phyloP scores from a whole-genome alignment of 2,113 vertebrate species.

The Corapipo altera region DNA sequence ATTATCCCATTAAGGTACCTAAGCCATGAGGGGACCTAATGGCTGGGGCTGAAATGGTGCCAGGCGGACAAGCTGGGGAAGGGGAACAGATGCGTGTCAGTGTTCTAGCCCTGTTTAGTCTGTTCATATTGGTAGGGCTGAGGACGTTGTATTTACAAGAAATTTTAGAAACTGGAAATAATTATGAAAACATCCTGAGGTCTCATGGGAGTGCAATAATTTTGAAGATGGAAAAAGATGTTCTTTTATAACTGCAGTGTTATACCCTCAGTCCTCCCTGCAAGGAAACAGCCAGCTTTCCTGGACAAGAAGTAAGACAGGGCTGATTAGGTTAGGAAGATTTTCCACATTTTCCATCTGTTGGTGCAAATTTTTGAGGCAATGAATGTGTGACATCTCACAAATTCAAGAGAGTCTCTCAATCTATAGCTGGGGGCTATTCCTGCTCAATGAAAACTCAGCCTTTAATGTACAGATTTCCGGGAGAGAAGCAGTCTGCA shows the following conservation, averaged over 20 bases:
- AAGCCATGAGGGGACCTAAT: not conserved
- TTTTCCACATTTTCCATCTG: conserved; percentile 56
- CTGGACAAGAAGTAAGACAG: not conserved
- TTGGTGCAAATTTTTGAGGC: conserved; percentile 5
- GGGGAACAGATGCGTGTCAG: not conserved
- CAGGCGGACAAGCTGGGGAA: not conserved
- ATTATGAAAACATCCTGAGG: conserved; percentile 16
- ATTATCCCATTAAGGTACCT: not conserved
- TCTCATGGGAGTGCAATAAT: conserved; percentile 8
- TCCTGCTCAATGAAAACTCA: not conserved
- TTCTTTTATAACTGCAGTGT: not conserved
- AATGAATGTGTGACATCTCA: not conserved
- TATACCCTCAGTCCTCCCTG: not conserved
- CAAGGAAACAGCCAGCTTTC: not conserved
- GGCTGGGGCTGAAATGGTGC: not conserved
- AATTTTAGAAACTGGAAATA: conserved; percentile 31
- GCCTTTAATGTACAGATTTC: not conserved
- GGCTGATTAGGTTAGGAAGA: not conserved
- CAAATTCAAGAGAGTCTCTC: not conserved
- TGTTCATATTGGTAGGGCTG: not conserved
- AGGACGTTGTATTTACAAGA: not conserved
- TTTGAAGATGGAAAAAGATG: conserved; percentile 45
- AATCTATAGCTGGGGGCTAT: not conserved
- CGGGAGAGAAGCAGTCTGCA: not conserved
- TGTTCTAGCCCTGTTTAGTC: not conserved